These are phyloP conservation scores for Potorous gilbertii DNA, from an alignment of 2,797 vertebrate species.

Conservation along the genomic window DNA sequence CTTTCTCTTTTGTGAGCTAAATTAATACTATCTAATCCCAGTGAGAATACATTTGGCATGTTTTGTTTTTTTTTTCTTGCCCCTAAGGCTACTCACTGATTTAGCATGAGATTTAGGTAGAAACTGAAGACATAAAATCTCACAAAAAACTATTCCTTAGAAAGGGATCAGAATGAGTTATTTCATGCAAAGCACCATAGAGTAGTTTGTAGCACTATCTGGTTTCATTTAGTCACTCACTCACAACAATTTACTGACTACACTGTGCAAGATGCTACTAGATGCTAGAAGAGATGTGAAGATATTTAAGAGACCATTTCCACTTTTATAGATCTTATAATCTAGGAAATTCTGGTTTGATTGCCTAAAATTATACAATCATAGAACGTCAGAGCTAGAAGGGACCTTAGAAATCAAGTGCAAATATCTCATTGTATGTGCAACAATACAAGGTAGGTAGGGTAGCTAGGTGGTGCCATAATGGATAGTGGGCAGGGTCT, in stretches of 20 bases:
- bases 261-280: neutral
- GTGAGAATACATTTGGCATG: neutral
- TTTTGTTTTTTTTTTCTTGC: neutral
- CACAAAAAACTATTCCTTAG: neutral
- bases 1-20: neutral
- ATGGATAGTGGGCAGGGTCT: neutral
- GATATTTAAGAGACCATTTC: neutral
- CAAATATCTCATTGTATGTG: neutral
- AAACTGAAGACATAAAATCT: neutral
- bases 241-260: neutral
- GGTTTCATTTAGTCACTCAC: neutral
- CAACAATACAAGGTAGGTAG: neutral
- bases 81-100: neutral
- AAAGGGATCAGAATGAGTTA: neutral
- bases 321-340: neutral
- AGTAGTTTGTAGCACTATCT: neutral
- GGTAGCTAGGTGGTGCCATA: neutral
- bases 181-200: neutral
- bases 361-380: neutral
- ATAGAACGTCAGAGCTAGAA: neutral
- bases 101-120: neutral
- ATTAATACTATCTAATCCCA: neutral
- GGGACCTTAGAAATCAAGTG: neutral
- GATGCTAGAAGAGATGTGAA: neutral
- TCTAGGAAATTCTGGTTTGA: neutral